Evolutionary conservation across 1,140 invertebrate genomes (phyloP).

Genomic region (Drosophila orosa): DNA sequence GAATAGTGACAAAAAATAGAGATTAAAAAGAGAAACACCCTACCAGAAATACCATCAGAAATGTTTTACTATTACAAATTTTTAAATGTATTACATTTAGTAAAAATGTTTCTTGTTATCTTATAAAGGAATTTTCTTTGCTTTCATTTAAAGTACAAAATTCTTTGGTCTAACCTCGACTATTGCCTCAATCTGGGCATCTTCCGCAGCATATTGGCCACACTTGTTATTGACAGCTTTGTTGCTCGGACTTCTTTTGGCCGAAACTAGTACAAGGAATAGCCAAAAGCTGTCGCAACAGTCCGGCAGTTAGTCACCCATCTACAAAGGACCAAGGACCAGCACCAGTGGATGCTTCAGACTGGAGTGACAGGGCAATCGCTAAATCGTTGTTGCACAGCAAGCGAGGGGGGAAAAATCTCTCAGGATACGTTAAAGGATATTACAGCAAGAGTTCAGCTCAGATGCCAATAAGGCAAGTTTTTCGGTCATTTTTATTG

Average conservation of each 20-base stretch:
- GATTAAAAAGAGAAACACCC: background rate
- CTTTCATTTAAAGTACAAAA: background rate
- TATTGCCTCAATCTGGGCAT: slow-evolving; percentile 30
- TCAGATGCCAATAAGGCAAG: slow-evolving; percentile 62
- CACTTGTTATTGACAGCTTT: slow-evolving; percentile 77
- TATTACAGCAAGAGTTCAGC: slow-evolving; percentile 58
- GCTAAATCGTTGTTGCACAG: slow-evolving; percentile 59
- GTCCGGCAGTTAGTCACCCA: slow-evolving; percentile 69
- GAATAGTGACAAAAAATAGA: background rate
- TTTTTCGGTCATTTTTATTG: slow-evolving; percentile 76
- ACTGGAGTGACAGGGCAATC: slow-evolving; percentile 56
- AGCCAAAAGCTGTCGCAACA: slow-evolving; percentile 61
- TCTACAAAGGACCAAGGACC: slow-evolving; percentile 49
- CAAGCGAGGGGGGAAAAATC: slow-evolving; percentile 20
- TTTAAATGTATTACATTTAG: background rate
- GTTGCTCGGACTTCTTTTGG: slow-evolving; percentile 52
- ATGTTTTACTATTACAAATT: background rate
- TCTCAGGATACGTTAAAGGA: slow-evolving; percentile 58
- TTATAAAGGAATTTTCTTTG: no score
- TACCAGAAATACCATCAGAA: no score
- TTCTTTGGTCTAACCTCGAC: slow-evolving; percentile 20
- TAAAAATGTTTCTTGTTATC: no score
- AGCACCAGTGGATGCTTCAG: slow-evolving; percentile 8
- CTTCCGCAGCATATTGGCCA: slow-evolving; percentile 63
- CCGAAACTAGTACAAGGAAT: slow-evolving; percentile 44